Conservation (phyloP, 1,140 invertebrate species). For the Portunus trituberculatus region DNA sequence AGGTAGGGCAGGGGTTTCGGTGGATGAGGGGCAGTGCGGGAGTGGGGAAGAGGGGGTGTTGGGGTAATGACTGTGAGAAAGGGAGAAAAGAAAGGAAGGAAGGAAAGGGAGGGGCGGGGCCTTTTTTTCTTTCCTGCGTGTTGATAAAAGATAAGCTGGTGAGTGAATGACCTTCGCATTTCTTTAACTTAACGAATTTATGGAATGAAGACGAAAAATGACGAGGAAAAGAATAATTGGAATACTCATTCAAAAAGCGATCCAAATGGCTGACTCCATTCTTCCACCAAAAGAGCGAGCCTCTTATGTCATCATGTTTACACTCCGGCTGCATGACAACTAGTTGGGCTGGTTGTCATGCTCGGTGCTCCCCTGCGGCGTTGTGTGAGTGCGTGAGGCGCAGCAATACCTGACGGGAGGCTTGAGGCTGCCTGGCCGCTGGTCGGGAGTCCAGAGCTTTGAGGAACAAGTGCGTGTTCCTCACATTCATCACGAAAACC, state of each 20-base stretch:
- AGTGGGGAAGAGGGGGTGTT: not conserved
- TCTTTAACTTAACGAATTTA: not conserved
- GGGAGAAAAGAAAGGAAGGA: not conserved
- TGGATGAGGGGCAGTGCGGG: not conserved
- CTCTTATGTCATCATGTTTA: not conserved
- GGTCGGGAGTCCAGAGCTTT: not conserved
- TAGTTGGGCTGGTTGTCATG: not conserved
- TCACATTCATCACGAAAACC: slow-evolving; percentile 10
- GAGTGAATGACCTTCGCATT: too few relatives aligned
- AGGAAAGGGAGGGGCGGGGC: not conserved
- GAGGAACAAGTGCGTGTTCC: not conserved
- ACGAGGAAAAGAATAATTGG: too few relatives aligned
- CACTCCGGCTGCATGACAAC: not conserved
- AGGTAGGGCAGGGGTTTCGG: not conserved
- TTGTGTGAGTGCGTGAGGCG: not conserved
- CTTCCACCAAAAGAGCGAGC: not conserved
- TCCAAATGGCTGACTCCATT: not conserved
- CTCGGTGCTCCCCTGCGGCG: not conserved
- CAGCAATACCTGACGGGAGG: not conserved
- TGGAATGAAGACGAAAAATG: not conserved
- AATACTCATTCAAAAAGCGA: not conserved
- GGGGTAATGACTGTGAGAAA: not conserved
- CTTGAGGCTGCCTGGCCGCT: not conserved
- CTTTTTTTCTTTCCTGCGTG: not conserved
- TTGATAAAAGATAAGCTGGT: not conserved